A percentile compares a stretch with the other conserved stretches of the same genome.
Conservation (phyloP, 2,888 invertebrate species). For the Laspeyria flexula region DNA sequence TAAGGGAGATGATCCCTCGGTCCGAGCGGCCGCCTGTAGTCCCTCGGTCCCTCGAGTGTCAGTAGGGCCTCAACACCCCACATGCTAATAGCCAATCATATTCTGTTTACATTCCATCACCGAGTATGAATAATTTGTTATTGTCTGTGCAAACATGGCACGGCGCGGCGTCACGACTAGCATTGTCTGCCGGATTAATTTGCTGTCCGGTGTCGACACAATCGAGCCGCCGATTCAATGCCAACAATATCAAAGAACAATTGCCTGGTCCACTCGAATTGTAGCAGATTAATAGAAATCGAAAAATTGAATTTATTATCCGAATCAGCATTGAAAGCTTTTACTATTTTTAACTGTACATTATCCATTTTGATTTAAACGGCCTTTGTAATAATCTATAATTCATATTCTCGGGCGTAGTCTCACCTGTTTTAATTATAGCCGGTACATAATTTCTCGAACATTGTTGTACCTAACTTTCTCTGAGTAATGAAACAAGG, state of each 20-base stretch:
- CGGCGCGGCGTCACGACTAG: conserved; percentile 68
- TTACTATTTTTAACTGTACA: conserved; percentile 47
- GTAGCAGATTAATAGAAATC: conserved; percentile 71
- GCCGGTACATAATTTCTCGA: conserved; percentile 4
- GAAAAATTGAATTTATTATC: conserved; percentile 73
- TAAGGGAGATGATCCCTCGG: conserved; percentile 73
- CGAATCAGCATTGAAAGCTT: conserved; percentile 49
- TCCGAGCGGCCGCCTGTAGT: conserved; percentile 44
- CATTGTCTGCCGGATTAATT: conserved; percentile 82
- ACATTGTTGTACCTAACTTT: conserved; percentile 18
- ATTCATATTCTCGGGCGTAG: background rate
- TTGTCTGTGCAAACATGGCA: conserved; percentile 80
- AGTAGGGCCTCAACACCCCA: conserved; percentile 63
- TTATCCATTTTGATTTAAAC: conserved; percentile 29
- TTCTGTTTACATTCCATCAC: conserved; percentile 86
- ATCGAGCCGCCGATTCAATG: conserved; percentile 62
- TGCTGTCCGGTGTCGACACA: conserved; percentile 66
- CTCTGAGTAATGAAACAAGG: conserved; percentile 16
- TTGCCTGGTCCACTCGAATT: conserved; percentile 55
- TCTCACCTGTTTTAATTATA: background rate
- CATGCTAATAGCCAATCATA: conserved; percentile 85
- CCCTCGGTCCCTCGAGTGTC: conserved; percentile 64
- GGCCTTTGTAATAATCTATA: background rate
- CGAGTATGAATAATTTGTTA: conserved; percentile 85
- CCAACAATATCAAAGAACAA: conserved; percentile 73